Evolutionary conservation across 2,113 vertebrate genomes (phyloP).

Genomic region (Proterorhinus semilunaris): DNA sequence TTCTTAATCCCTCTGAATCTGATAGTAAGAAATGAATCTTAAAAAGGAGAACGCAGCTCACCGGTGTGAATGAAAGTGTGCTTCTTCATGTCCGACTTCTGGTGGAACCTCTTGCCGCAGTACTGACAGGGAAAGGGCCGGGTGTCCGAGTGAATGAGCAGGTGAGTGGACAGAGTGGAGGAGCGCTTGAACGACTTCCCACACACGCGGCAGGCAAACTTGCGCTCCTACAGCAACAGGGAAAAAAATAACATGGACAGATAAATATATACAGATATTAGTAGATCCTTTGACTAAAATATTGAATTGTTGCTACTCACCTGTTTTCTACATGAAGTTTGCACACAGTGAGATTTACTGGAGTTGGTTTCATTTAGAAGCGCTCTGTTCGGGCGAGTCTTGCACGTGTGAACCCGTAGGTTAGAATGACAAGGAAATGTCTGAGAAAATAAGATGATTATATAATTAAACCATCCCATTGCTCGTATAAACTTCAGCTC

Average conservation of each 20-base stretch:
- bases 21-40: neutral
- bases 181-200: slow-evolving; percentile 78
- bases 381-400: slow-evolving; percentile 33
- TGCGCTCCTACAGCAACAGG: slow-evolving; percentile 54
- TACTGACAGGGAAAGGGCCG: slow-evolving; percentile 77
- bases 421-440: slow-evolving; percentile 52
- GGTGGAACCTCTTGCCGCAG: slow-evolving; percentile 77
- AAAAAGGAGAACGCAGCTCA: slow-evolving; percentile 19
- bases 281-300: neutral
- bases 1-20: neutral
- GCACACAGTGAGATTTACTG: slow-evolving; percentile 10
- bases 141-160: slow-evolving; percentile 77
- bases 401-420: slow-evolving; percentile 59
- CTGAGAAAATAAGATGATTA: slow-evolving; percentile 38
- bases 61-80: slow-evolving; percentile 72
- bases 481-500: neutral
- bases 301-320: slow-evolving; percentile 35
- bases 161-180: slow-evolving; percentile 76
- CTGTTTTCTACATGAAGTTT: slow-evolving; percentile 44
- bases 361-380: slow-evolving; percentile 18
- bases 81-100: slow-evolving; percentile 78
- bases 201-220: slow-evolving; percentile 70
- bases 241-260: too few species aligned
- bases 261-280: neutral
- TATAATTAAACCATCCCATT: neutral